Percentiles rank a stretch among this genome's conserved stretches.
phyloP scores from a whole-genome alignment of 2,113 vertebrate genomes.

The Melanostigma gelatinosum region DNA sequence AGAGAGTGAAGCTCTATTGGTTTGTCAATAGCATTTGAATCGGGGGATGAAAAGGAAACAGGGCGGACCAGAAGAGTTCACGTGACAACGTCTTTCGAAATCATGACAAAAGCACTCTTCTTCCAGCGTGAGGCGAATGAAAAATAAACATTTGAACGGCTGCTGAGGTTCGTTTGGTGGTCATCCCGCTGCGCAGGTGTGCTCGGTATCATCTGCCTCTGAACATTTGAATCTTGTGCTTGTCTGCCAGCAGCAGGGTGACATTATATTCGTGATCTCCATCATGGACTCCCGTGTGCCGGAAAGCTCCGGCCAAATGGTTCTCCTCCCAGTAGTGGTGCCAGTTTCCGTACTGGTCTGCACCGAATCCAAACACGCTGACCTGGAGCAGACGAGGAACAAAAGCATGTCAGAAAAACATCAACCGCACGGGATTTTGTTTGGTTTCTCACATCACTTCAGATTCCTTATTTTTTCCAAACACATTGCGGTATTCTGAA shows the following conservation, averaged over 20 bases:
- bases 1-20: slow-evolving; percentile 8
- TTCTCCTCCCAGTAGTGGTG: slow-evolving; percentile 98
- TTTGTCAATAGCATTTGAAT: not conserved
- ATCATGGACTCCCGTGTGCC: slow-evolving; percentile 89
- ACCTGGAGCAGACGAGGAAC: slow-evolving; percentile 79
- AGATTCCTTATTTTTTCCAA: not conserved
- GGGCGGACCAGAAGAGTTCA: slow-evolving; percentile 5
- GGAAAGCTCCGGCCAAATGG: slow-evolving; percentile 83
- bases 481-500: not conserved
- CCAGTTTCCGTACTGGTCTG: slow-evolving; percentile 92
- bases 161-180: slow-evolving; percentile 28
- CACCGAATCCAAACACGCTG: slow-evolving; percentile 92
- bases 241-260: slow-evolving; percentile 86
- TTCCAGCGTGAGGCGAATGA: not conserved
- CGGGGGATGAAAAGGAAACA: not conserved
- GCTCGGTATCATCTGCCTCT: slow-evolving; percentile 86
- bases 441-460: not conserved
- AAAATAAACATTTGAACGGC: slow-evolving; percentile 4
- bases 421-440: not conserved
- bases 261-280: slow-evolving; percentile 91
- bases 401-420: not conserved
- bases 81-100: slow-evolving; percentile 22
- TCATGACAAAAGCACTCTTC: not conserved
- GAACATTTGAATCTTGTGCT: slow-evolving; percentile 90
- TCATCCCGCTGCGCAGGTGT: slow-evolving; percentile 2